Base-by-base conservation (phyloP, 2,888 invertebrate genomes). In the Diaperis boleti region DNA sequence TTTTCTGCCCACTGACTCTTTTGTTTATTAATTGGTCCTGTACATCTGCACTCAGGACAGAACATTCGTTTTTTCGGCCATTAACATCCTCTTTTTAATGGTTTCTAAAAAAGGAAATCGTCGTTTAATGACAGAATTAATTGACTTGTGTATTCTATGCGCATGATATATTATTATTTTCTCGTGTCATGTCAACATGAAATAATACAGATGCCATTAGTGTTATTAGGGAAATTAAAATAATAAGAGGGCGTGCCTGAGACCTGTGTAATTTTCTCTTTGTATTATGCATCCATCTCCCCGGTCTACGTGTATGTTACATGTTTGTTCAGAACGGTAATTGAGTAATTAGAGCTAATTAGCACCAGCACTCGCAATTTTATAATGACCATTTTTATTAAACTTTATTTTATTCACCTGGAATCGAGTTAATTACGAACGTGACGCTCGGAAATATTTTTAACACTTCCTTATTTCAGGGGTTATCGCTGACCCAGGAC, bases 401-500 rank as follows among this genome's bases (percentile, higher is more conserved):
- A 29, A 14, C 10, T n/a, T 26, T 6, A 26, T 26, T 26, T 26
- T 26, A 26, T 26, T 8, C 26, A 26, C 26, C 26, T 26, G 26
- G 3, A n/a, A n/a, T n/a, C 6, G 26, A 26, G n/a, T 26, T 3
- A 26, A 26, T 26, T 26, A n/a, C 6, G n/a, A n/a, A 20, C 18
- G 11, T 45, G 20, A n/a, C n/a, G n/a, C n/a, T n/a, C n/a, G n/a
- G n/a, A 20, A 20, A 20, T 4, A 20, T 3, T 20, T 20, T 4
- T 4, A 20, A 20, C n/a, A 2, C n/a, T 5, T 47, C 49, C 49
- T 57, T 47, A 44, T 84, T 85, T 66, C 84, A 91, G 90, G 88
- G 88, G 83, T 87, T 90, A 82, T 87, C 64, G 13, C 85, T 88
- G 83, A 86, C 86, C 81, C 87, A 87, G 82, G 91, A 92, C 86